A percentile compares a stretch with the other conserved stretches of the same genome.
phyloP scores from a whole-genome alignment of 2,888 invertebrate genomes.

The Tetranychus piercei region DNA sequence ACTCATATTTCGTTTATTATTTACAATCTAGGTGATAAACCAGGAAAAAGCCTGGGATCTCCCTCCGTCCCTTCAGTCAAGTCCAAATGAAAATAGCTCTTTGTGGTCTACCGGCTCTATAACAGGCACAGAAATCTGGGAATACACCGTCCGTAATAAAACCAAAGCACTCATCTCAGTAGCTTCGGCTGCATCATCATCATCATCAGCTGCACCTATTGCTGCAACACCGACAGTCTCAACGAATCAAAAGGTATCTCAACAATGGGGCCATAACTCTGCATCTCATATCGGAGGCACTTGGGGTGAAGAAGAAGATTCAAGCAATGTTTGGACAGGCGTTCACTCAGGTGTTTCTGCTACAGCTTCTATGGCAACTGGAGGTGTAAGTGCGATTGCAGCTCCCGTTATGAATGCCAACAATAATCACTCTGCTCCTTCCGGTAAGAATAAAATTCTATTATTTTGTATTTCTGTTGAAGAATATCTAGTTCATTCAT shows the following conservation, averaged over 20 bases:
- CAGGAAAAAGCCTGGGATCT: constrained; percentile 88
- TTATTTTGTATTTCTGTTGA: not conserved
- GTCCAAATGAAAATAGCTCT: constrained; percentile 25
- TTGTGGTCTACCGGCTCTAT: constrained; percentile 25
- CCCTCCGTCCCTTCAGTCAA: constrained; percentile 50
- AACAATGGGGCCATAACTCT: constrained; percentile 82
- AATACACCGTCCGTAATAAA: constrained; percentile 53
- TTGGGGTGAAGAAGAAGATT: constrained; percentile 84
- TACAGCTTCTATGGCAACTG: not conserved
- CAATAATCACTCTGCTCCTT: constrained; percentile 15
- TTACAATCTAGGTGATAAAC: constrained; percentile 12
- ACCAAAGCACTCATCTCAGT: constrained; percentile 31
- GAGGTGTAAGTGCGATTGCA: not conserved
- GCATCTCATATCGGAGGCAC: constrained; percentile 63
- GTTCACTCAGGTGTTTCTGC: constrained; percentile 35
- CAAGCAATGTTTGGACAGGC: constrained; percentile 71
- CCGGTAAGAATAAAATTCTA: not conserved
- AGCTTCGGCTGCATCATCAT: constrained; percentile 3
- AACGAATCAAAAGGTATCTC: constrained; percentile 34
- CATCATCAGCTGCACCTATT: constrained; percentile 9
- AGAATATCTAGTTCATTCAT: too few relatives aligned
- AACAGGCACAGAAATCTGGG: constrained; percentile 54
- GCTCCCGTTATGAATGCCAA: constrained; percentile 10
- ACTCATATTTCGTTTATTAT: not conserved
- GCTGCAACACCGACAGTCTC: constrained; percentile 2